A percentile compares a stretch with the other conserved stretches of the same genome.
Conservation (phyloP, 2,888 invertebrate genomes). For the Aspidapion aeneum region DNA sequence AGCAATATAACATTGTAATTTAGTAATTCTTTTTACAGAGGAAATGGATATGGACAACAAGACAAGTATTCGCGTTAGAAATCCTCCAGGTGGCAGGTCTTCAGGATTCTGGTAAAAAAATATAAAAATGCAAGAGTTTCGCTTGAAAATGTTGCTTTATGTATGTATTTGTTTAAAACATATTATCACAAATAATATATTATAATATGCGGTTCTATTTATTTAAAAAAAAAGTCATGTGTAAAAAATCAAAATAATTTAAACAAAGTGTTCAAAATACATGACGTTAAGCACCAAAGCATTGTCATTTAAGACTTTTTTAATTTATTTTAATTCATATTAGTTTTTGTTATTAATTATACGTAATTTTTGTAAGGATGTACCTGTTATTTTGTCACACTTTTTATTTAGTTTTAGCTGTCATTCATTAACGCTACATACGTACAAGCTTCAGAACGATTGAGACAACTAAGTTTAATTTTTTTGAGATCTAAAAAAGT, state of each 20-base stretch:
- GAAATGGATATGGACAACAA: slow-evolving; percentile 73
- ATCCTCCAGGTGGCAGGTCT: slow-evolving; percentile 89
- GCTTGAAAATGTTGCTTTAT: not conserved
- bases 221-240: too few relatives aligned
- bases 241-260: too few relatives aligned
- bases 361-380: too few relatives aligned
- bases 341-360: too few relatives aligned
- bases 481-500: too few relatives aligned
- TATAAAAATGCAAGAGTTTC: not conserved
- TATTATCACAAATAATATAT: not conserved
- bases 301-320: not conserved
- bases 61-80: slow-evolving; percentile 79
- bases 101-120: slow-evolving; percentile 77
- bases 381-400: not conserved
- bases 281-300: not conserved
- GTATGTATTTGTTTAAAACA: not conserved
- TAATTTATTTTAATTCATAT: too few relatives aligned
- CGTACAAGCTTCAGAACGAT: too few relatives aligned
- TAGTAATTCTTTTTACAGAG: slow-evolving; percentile 60
- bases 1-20: too few relatives aligned
- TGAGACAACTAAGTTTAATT: too few relatives aligned
- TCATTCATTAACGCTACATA: not conserved
- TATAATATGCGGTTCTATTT: too few relatives aligned
- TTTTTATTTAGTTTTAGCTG: not conserved
- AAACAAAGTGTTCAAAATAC: too few relatives aligned